Evolutionary conservation across 1,140 invertebrate species (phyloP), one percentile per base, ranked within the genome.

Genomic region (Nephila pilipes): DNA sequence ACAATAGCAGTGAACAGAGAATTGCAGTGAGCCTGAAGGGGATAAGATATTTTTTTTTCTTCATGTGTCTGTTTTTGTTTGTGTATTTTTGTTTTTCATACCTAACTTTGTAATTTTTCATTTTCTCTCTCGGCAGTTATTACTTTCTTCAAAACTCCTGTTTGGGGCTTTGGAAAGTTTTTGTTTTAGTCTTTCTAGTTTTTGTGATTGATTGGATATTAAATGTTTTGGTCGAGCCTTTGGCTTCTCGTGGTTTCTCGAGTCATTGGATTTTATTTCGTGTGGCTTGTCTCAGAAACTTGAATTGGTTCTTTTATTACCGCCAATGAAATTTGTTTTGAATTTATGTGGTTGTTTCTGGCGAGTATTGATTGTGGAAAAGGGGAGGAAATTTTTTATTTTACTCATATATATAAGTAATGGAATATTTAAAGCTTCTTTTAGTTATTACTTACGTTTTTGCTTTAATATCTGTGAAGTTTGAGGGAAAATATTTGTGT

Each of bases 81-180:
- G 46, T 46, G 46, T 46, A 10, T 46, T 46, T 46, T 46, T 46
- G 22, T 36, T 75, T 69, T 36, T 75, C 69, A 20, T 29, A 20
- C 69, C 69, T 75, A 32, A 75, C 25, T 32, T 75, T 75, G 58
- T 75, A 75, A 75, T 75, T 75, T 75, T 75, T 75, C 69, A 36
- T 36, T 75, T 75, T 36, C 69, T 75, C 12, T 46, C 69, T 18
- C 18, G 14, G 3, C 14, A 18, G 29, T 32, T 75, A 75, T 75
- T 75, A 36, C 36, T 36, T 75, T 36, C 65, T 29, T n/a, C 46
- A 10, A 46, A 46, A 4, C 46, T 46, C 46, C 46, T 46, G 8
- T 46, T 46, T 46, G 6, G 12, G 46, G 46, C 46, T 46, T 46
- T 46, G 2, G 2, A 2, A 75, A 75, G 2, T 36, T 75, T 29